Evolutionary conservation across 2,113 vertebrate genomes (phyloP), one percentile per base, ranked within the genome.

Genomic region (Daboia siamensis): DNA sequence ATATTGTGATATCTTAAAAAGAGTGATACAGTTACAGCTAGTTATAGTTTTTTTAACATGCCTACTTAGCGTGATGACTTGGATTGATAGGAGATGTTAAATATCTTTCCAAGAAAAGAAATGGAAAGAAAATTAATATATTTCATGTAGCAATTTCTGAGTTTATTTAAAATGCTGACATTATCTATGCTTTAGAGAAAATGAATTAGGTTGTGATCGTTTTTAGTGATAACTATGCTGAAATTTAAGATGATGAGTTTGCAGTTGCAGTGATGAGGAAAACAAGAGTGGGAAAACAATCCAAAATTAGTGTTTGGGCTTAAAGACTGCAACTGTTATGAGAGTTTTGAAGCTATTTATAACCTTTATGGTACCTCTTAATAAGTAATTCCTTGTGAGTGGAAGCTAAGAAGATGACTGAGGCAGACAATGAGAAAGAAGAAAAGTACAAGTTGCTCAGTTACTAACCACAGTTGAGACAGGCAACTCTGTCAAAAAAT

Each of bases 131-230:
- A 92, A 87, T 90, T 84, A 92, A 0, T 3, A 61, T 92, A 55
- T 2, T 3, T 11, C 91, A 91, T 94, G 8, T 93, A 89, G 51
- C 87, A 0, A 44, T 86, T 86, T 91, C 39, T 64, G 91, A 8
- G 86, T 0, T 93, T 46, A 4, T 1, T 26, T 95, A 93, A 94
- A 92, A 93, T 93, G 94, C 59, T 59, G 91, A 80, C 89, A 89
- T 48, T 91, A 33, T 74, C 94, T 94, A 44, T 46, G n/a, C 92
- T 86, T 93, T 91, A 91, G 20, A 17, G 93, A 89, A 95, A 94
- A 92, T 59, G 80, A 57, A 90, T 46, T 46, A 90, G 57, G 8
- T 90, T 94, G 86, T 87, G 51, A 87, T 94, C 21, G 54, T 93
- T 93, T 94, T 92, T 64, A 56, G 13, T 23, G 69, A 29, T 57